phyloP scores from a whole-genome alignment of 2,888 invertebrate species.

The Dryocosmus kuriphilus region DNA sequence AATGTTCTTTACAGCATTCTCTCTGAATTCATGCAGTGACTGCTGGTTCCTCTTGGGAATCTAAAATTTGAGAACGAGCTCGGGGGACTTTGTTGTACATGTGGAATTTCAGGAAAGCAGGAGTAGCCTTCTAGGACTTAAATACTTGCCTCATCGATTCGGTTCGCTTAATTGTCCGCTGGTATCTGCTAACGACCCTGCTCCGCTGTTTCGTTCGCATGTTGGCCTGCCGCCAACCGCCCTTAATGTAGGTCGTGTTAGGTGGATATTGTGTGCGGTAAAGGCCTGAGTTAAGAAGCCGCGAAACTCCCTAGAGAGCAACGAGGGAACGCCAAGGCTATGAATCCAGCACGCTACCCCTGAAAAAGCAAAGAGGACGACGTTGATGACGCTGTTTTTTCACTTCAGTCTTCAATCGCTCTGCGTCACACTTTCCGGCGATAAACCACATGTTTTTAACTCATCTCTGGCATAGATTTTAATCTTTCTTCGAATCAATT shows the following conservation, averaged over 20 bases:
- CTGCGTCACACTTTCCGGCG: background rate
- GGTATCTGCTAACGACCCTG: slow-evolving; percentile 57
- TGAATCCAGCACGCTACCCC: background rate
- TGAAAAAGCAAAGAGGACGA: slow-evolving; percentile 13
- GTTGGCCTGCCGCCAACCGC: slow-evolving; percentile 63
- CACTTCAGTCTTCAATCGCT: background rate
- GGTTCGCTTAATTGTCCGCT: slow-evolving; percentile 53
- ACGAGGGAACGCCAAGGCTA: background rate
- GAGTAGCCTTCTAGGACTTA: slow-evolving; percentile 6
- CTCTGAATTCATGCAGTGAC: background rate
- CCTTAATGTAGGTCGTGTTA: slow-evolving; percentile 67
- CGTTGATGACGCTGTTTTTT: slow-evolving; percentile 17
- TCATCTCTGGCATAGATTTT: slow-evolving; percentile 11
- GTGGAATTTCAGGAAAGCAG: background rate
- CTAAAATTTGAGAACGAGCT: slow-evolving; percentile 6
- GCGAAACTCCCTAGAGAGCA: slow-evolving; percentile 30
- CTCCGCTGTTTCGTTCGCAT: slow-evolving; percentile 55
- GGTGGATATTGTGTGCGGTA: slow-evolving; percentile 63
- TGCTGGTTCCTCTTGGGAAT: background rate
- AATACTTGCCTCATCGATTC: slow-evolving; percentile 47
- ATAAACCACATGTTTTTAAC: background rate
- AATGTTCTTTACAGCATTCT: background rate
- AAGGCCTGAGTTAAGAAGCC: slow-evolving; percentile 37
- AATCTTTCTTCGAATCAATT: slow-evolving; percentile 1
- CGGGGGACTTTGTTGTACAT: background rate